Evolutionary conservation across 2,113 vertebrate species (phyloP).

Genomic region (Polypterus bichir): DNA sequence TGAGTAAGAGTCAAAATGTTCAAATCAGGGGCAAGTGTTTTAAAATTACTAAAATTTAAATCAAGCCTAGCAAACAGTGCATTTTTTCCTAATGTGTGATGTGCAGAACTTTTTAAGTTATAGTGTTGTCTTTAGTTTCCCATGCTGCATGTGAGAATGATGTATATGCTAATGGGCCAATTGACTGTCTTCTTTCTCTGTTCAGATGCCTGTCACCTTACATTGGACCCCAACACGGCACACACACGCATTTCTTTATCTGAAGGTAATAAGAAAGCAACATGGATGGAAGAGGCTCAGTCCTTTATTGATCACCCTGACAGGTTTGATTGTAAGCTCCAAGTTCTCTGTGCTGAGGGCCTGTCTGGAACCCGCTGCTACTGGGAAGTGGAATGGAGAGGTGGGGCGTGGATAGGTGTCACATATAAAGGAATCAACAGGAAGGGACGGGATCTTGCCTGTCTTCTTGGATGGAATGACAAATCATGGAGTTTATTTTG

Average conservation of each 20-base stretch:
- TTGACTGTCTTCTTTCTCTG: neutral
- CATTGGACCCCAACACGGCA: neutral
- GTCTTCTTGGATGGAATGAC: neutral
- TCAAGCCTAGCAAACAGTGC: too few relatives aligned
- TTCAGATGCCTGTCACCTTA: neutral
- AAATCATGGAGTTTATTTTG: neutral
- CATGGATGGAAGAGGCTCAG: neutral
- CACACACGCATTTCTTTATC: neutral
- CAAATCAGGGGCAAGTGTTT: too few relatives aligned
- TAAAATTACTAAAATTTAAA: too few relatives aligned
- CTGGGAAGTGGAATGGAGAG: neutral
- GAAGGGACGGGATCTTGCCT: neutral
- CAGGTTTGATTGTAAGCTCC: neutral
- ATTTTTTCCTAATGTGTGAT: too few relatives aligned
- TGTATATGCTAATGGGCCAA: too few relatives aligned
- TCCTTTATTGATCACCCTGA: neutral
- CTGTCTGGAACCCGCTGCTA: neutral
- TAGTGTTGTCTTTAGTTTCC: too few relatives aligned
- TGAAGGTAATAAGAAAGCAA: neutral
- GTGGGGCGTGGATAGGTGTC: constrained; percentile 20
- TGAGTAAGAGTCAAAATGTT: too few relatives aligned
- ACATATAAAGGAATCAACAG: neutral
- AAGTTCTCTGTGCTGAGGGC: neutral
- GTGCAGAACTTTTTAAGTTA: too few relatives aligned
- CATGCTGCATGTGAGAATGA: too few relatives aligned